A percentile compares a stretch with the other conserved stretches of the same genome.
Evolutionary conservation across 1,140 invertebrate genomes (phyloP).

Genomic region (Rhagoletis pomonella): DNA sequence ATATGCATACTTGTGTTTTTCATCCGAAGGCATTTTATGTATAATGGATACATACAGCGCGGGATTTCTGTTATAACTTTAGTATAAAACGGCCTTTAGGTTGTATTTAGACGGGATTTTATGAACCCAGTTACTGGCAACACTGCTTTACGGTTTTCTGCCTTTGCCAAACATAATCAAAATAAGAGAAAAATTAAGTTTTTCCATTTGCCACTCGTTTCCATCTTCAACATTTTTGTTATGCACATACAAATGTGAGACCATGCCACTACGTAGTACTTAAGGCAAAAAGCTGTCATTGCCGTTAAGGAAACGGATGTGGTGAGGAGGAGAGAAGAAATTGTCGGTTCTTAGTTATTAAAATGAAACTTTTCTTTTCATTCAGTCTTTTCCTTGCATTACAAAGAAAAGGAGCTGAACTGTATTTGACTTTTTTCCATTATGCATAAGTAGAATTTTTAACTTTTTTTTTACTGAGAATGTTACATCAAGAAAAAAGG

Average conservation of each 20-base stretch:
- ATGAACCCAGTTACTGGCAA: too few relatives aligned
- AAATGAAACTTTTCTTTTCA: constrained; percentile 51
- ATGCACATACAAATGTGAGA: not conserved
- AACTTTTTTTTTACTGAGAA: constrained; percentile 12
- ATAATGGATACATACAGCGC: too few relatives aligned
- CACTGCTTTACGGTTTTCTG: constrained; percentile 29
- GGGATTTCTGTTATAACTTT: too few relatives aligned
- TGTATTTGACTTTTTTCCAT: constrained; percentile 44
- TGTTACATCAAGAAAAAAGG: too few relatives aligned
- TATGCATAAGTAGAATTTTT: constrained; percentile 2
- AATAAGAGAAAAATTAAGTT: not conserved
- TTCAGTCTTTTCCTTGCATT: constrained; percentile 42
- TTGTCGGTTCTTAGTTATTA: constrained; percentile 42
- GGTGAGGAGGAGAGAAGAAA: constrained; percentile 15
- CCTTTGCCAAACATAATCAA: constrained; percentile 18
- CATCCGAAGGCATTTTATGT: too few relatives aligned
- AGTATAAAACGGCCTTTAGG: too few relatives aligned
- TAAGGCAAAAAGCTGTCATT: constrained; percentile 18
- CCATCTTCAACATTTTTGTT: constrained; percentile 9
- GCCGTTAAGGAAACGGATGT: constrained; percentile 43
- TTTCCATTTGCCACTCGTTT: constrained; percentile 30
- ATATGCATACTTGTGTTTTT: too few relatives aligned
- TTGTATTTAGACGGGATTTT: too few relatives aligned
- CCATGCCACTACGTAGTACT: too few relatives aligned
- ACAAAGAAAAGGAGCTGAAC: constrained; percentile 38